A percentile compares a stretch with the other conserved stretches of the same genome.
phyloP scores from a whole-genome alignment of 2,113 vertebrate genomes.

The Amblyopsis rosae region DNA sequence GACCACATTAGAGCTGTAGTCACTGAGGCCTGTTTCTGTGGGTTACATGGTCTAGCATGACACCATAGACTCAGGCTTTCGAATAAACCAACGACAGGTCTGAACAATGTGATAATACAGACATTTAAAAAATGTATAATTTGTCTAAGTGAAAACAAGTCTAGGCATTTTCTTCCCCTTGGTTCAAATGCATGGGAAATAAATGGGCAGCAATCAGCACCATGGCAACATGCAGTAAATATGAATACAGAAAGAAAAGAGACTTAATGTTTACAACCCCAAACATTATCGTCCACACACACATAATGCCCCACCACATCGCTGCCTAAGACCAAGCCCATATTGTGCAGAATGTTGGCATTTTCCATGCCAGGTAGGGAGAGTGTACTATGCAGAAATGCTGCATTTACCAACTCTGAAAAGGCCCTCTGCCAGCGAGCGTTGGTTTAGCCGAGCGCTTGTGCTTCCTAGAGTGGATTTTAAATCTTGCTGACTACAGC shows the following conservation, averaged over 20 bases:
- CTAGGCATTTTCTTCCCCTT: no score
- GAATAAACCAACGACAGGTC: constrained; percentile 8
- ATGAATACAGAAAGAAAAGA: no score
- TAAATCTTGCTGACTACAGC: constrained; percentile 68
- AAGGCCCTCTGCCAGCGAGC: constrained; percentile 21
- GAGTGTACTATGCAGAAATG: constrained; percentile 47
- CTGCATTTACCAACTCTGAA: constrained; percentile 38
- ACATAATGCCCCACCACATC: neutral
- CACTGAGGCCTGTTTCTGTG: constrained; percentile 46
- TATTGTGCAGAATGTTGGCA: neutral
- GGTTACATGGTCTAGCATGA: constrained; percentile 37
- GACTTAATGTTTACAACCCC: neutral
- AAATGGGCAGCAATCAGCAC: neutral
- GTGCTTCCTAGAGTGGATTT: constrained; percentile 61
- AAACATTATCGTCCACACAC: neutral
- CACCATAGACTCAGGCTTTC: constrained; percentile 33
- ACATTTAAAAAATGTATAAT: no score
- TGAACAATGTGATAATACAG: no score
- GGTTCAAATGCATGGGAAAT: neutral
- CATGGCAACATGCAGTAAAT: neutral
- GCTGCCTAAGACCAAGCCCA: neutral
- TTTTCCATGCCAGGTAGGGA: constrained; percentile 41
- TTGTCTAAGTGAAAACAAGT: no score
- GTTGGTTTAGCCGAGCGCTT: constrained; percentile 68
- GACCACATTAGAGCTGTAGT: constrained; percentile 64